Percentiles rank a stretch among this genome's conserved stretches.
Conservation (phyloP, 30 jellyfish, hydroid and myxozoan genomes). For the Catostylus mosaicus region DNA sequence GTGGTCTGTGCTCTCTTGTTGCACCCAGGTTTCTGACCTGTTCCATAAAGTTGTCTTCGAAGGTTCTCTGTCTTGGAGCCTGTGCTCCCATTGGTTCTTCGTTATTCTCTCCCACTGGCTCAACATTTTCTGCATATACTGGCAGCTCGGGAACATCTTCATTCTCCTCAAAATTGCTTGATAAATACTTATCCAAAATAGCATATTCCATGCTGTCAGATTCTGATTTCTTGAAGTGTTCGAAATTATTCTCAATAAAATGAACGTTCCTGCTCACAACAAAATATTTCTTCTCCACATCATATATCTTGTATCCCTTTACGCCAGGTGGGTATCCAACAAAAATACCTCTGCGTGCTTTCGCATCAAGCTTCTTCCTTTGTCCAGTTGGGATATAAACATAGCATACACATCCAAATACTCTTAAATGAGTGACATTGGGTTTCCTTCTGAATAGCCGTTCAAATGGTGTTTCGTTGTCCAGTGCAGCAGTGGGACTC, state of each 20-base stretch:
- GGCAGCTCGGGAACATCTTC: not conserved
- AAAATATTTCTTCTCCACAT: not conserved
- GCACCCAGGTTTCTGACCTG: conserved; percentile 16
- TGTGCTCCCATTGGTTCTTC: not conserved
- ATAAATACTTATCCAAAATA: not conserved
- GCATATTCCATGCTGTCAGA: not conserved
- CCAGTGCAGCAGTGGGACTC: conserved; percentile 33
- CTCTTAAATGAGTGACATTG: conserved; percentile 9
- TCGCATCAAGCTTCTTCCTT: conserved; percentile 10
- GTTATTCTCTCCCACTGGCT: conserved; percentile 12
- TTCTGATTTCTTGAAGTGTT: not conserved
- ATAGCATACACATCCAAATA: conserved; percentile 38
- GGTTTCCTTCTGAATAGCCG: not conserved
- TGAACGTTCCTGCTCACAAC: conserved; percentile 23
- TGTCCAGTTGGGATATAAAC: conserved; percentile 20
- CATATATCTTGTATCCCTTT: conserved; percentile 41
- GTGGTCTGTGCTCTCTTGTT: conserved; percentile 1
- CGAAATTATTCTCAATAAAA: conserved; percentile 10
- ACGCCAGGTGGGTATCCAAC: conserved; percentile 27
- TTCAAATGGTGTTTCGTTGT: conserved; percentile 18
- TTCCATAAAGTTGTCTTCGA: conserved; percentile 18
- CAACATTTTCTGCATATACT: not conserved
- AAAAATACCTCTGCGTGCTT: conserved; percentile 16
- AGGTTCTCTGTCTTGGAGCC: not conserved
- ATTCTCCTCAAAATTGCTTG: not conserved